Evolutionary conservation across 2,113 vertebrate species (phyloP), one percentile per base, ranked within the genome.

Genomic region (Platichthys flesus): DNA sequence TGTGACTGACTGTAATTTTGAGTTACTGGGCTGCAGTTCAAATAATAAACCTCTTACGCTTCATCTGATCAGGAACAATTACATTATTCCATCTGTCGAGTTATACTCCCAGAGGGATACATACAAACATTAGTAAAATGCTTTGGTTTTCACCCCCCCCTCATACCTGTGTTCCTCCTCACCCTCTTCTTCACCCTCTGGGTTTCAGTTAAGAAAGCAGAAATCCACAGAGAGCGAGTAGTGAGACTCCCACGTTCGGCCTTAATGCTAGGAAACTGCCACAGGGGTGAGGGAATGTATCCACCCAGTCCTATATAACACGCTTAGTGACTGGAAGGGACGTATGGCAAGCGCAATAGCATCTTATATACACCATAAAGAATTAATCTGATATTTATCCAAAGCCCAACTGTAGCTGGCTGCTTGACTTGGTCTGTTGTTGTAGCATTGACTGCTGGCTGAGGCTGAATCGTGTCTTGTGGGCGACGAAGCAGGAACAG

Each of bases 231-330:
- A 55, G 14, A 65, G 67, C 12, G 0, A 56, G 59, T 21, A 37
- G n/a, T 24, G 63, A 52, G 35, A 70, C 26, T 71, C 68, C 80
- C 74, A 58, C 57, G 67, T 89, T 87, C 79, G 80, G 90, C 91
- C 89, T 91, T 92, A 93, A 88, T 58, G 90, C 93, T 93, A 85
- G 54, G 75, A 90, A 84, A 91, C 93, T 93, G 91, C 92, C 93
- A 83, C 66, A 56, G 40, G 26, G 58, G 77, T 70, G 74, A 73
- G 75, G 67, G 42, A 71, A 64, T 80, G 63, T 52, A 79, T 59
- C 62, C 42, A 69, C 52, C 63, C 76, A 57, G 78, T 84, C 68
- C 76, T 75, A 60, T 75, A 82, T 82, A 79, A 49, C 63, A 71
- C 65, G 58, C 61, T 47, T 60, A 60, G 71, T 69, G 67, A 79